phyloP scores from a whole-genome alignment of 1,140 invertebrate species.

The Sinella curviseta region DNA sequence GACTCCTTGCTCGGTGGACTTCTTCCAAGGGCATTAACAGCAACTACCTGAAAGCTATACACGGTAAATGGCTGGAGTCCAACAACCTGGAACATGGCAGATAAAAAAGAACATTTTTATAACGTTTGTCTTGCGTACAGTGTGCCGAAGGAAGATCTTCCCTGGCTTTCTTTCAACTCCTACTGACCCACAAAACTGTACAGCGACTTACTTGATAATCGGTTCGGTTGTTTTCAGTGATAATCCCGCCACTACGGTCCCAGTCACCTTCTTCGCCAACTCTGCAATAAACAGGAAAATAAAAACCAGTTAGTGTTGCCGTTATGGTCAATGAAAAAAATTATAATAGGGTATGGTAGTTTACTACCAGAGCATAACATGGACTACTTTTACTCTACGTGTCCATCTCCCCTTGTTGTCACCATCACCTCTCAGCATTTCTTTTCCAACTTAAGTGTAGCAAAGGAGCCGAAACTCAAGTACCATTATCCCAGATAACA shows the following conservation, averaged over 20 bases:
- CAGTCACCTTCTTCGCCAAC: constrained; percentile 68
- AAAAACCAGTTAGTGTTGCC: too few species aligned
- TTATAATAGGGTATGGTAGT: too few species aligned
- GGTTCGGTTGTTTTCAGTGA: constrained; percentile 67
- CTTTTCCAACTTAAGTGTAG: too few species aligned
- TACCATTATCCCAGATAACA: too few species aligned
- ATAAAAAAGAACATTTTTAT: background rate
- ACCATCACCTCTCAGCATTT: too few species aligned
- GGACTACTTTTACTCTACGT: too few species aligned
- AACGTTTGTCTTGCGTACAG: background rate
- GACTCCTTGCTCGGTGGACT: constrained; percentile 71
- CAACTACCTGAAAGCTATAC: constrained; percentile 72
- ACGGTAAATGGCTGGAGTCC: constrained; percentile 71
- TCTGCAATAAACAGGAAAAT: too few species aligned
- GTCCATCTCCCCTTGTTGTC: too few species aligned
- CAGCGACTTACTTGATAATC: constrained; percentile 61
- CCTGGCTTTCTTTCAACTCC: background rate
- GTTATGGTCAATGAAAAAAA: too few species aligned
- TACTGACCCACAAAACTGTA: background rate
- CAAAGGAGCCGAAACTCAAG: too few species aligned
- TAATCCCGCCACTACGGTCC: constrained; percentile 64
- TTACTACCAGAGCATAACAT: too few species aligned
- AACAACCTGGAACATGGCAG: constrained; percentile 56
- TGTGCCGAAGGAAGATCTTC: background rate
- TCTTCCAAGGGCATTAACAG: constrained; percentile 69